Evolutionary conservation across 2,797 vertebrate genomes (phyloP).

Genomic region (Chloroceryle amazona): DNA sequence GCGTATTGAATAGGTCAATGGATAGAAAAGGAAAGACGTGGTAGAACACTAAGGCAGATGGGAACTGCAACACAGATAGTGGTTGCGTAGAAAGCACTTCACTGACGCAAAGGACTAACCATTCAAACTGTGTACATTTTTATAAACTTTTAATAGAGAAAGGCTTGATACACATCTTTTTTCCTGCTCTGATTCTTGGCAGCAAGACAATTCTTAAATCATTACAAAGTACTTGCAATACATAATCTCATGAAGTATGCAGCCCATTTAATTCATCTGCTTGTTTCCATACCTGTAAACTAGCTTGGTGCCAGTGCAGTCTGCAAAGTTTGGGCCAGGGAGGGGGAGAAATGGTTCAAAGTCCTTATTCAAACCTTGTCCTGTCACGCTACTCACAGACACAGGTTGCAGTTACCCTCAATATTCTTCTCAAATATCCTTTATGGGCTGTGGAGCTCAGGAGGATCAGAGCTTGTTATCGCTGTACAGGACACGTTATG

Average conservation of each 20-base stretch:
- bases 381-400: background rate
- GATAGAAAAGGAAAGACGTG: background rate
- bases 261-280: constrained; percentile 15
- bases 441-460: background rate
- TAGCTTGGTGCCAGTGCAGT: constrained; percentile 17
- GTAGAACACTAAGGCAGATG: background rate
- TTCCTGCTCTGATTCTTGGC: constrained; percentile 61
- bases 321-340: background rate
- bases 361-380: background rate
- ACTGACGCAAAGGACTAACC: background rate
- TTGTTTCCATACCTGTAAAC: constrained; percentile 65
- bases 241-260: constrained; percentile 1
- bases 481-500: background rate
- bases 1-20: background rate
- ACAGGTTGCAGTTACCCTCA: background rate
- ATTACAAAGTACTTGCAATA: constrained; percentile 46
- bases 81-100: background rate
- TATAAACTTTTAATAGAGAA: background rate
- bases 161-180: background rate
- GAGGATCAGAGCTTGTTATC: background rate
- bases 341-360: background rate
- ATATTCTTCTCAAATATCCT: background rate
- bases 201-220: constrained; percentile 68
- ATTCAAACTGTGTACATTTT: background rate
- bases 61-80: background rate